Evolutionary conservation across 2,113 vertebrate genomes (phyloP), one percentile per base, ranked within the genome.

Genomic region (Chlorocebus sabaeus): DNA sequence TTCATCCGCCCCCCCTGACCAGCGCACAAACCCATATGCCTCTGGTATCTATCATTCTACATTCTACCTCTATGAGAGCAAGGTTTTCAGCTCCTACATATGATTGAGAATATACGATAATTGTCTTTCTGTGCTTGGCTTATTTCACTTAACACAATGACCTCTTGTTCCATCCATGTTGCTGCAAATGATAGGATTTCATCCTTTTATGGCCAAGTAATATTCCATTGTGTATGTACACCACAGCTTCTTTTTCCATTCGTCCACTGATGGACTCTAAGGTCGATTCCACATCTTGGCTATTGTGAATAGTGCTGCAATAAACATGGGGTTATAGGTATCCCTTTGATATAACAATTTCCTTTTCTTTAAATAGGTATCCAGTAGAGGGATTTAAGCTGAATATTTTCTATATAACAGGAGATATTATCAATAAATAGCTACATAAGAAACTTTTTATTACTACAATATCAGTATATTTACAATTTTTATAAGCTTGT

Each of bases 401-500:
- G 32, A 91, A 67, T 9, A 64, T 78, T 80, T 90, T 92, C 93
- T 79, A 91, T 89, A 64, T 1, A 81, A 76, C 20, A 95, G 48
- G 72, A 81, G 64, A 64, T 14, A 95, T 6, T 27, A 93, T 50
- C 32, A 96, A 92, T 81, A 78, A 96, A 25, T 93, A 61, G 91
- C 17, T 61, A 89, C 16, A 38, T 7, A 83, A n/a, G 43, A 73
- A 87, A 80, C 3, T 78, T 96, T 79, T 80, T 32, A 70, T 43
- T 90, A 86, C n/a, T 72, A 78, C 8, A 92, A n/a, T 75, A 18
- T 61, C 59, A 94, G 8, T 52, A 38, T 82, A 30, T 59, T 82
- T 97, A 89, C 0, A 83, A 32, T 90, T 96, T 95, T 92, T 82
- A 90, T 93, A 12, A 52, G 73, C 64, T 20, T 75, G 12, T 64